Conservation (phyloP, 92 coral and sea anemone species). For the Phenganax stokvisi region DNA sequence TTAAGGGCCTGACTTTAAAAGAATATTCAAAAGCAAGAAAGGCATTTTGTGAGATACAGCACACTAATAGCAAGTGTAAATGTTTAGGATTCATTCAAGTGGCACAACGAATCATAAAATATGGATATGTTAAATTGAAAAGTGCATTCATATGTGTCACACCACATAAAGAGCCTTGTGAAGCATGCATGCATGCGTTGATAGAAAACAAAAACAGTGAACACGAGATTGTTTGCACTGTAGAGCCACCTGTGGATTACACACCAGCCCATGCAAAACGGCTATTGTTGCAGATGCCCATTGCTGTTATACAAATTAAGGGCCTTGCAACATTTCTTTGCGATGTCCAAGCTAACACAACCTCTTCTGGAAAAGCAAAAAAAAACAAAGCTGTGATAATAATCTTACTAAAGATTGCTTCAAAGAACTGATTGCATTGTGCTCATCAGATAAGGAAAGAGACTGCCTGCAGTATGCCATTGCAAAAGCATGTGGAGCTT, state of each 20-base stretch:
- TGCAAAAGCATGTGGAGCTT: slow-evolving; percentile 3
- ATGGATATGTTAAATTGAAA: neutral
- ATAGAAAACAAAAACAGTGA: neutral
- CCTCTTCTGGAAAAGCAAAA: too few relatives aligned
- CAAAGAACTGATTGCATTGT: too few relatives aligned
- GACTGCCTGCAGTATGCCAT: neutral
- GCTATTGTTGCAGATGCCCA: too few relatives aligned
- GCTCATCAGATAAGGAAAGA: too few relatives aligned
- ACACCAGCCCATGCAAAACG: neutral
- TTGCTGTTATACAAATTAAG: too few relatives aligned
- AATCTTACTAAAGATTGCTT: too few relatives aligned
- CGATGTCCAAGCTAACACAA: too few relatives aligned
- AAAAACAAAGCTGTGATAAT: too few relatives aligned
- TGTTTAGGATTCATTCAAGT: neutral
- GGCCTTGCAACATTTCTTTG: too few relatives aligned
- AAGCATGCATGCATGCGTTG: neutral
- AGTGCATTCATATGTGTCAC: slow-evolving; percentile 3
- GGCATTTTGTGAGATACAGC: neutral
- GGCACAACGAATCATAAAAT: neutral
- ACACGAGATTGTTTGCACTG: neutral
- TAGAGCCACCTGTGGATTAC: neutral
- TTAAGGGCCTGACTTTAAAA: slow-evolving; percentile 11
- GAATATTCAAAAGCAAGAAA: slow-evolving; percentile 23
- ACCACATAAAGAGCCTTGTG: slow-evolving; percentile 5
- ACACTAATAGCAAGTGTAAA: neutral